Percentiles rank a stretch among this genome's conserved stretches.
phyloP scores from a whole-genome alignment of 2,113 vertebrate genomes.

The Oreochromis spilurus region DNA sequence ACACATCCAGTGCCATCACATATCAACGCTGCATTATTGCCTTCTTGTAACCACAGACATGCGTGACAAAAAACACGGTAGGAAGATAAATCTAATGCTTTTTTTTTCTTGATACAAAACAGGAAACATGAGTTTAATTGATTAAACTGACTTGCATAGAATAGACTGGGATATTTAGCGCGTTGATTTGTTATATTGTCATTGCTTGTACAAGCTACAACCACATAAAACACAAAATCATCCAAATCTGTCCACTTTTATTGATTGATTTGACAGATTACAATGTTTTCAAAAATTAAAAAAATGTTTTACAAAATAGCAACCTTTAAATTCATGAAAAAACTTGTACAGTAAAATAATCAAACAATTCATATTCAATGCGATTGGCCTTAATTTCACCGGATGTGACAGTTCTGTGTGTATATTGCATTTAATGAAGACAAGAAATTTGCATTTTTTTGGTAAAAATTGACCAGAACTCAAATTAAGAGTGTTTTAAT shows the following conservation, averaged over 20 bases:
- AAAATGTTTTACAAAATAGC: background rate
- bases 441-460: background rate
- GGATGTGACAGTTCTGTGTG: background rate
- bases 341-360: background rate
- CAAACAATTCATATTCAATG: background rate
- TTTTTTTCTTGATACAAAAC: background rate
- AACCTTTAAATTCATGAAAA: background rate
- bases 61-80: background rate
- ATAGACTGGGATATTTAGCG: background rate
- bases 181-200: background rate
- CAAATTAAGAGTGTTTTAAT: background rate
- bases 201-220: background rate
- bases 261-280: background rate
- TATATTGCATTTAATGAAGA: background rate
- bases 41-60: background rate
- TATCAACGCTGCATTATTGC: background rate
- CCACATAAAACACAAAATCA: background rate
- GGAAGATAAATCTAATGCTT: background rate
- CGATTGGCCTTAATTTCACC: background rate
- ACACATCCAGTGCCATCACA: background rate
- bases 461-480: background rate
- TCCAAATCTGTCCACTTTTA: background rate
- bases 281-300: rapidly evolving
- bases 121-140: background rate
- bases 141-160: background rate